Base-by-base conservation (phyloP, 2,888 invertebrate genomes). In the Tribolium freemani region DNA sequence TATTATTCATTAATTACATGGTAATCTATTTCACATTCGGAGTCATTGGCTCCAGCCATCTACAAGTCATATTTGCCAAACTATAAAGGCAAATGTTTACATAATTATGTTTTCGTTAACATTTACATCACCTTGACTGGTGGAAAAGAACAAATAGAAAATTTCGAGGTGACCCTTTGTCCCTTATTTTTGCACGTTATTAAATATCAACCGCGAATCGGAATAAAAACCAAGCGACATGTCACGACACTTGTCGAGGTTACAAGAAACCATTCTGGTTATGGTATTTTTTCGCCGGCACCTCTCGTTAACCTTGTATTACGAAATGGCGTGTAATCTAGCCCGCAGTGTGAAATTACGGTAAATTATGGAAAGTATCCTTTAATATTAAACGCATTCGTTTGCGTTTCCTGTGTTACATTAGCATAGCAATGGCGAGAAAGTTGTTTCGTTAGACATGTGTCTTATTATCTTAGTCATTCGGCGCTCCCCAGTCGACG, bases 401-500 rank as follows among this genome's bases (percentile, higher is more conserved):
- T 68, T 68, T 60, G 53, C 60, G 72, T 73, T 74, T 76, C 74
- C 74, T 74, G 74, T 68, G 64, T 69, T 71, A 73, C 71, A 73
- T 75, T 73, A 71, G 61, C 71, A 71, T 71, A 53, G 57, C 66
- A 51, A 71, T 71, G 54, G 44, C 66, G 71, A 71, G 71, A 71
- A 71, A 71, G 71, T 71, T 71, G 71, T 71, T 67, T 66, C 58
- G 64, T 57, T 26, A 50, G 46, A 21, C 61, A 70, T 70, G 64
- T 50, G 57, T 70, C 64, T 70, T 57, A 50, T 61, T 69, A 61
- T 58, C 11, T 69, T 53, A 71, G 69, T 60, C 50, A 30, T 20
- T 50, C 56, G 60, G 56, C 57, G 69, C 71, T 60, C 60, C 56
- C 57, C 57, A 81, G 81, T 81, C 79, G 80, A 80, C 77, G 81